These are phyloP conservation scores for Phymanthus crucifer DNA, from an alignment of 92 coral and sea anemone species.

Conservation along the genomic window DNA sequence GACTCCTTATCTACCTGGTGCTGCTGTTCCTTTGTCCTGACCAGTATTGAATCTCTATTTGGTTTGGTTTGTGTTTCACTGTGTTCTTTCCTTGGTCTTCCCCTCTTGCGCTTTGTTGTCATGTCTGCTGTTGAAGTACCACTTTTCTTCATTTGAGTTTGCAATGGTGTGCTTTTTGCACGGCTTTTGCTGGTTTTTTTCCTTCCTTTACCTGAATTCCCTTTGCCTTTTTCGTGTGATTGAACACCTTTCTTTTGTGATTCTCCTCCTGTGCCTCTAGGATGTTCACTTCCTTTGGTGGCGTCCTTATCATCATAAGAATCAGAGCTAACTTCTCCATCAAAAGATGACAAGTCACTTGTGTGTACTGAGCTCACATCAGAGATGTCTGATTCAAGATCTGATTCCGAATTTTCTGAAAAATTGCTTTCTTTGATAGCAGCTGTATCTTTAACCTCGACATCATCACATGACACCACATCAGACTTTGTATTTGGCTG, in stretches of 20 bases:
- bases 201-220: not conserved
- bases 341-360: constrained; percentile 95
- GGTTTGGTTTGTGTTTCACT: not conserved
- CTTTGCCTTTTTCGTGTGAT: not conserved
- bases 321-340: constrained; percentile 75
- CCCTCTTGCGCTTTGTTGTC: constrained; percentile 67
- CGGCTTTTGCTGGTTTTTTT: not conserved
- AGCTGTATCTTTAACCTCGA: not conserved
- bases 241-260: not conserved
- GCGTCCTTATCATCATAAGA: constrained; percentile 44
- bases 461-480: not conserved
- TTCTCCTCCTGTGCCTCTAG: not conserved
- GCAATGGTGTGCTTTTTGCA: not conserved
- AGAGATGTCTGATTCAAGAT: constrained; percentile 78
- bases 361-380: constrained; percentile 97
- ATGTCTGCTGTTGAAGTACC: constrained; percentile 3
- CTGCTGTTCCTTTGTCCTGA: constrained; percentile 19
- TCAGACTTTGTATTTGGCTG: not conserved
- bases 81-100: constrained; percentile 68
- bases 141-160: constrained; percentile 26
- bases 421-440: not conserved
- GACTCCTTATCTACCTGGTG: constrained; percentile 36
- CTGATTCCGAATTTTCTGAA: constrained; percentile 41
- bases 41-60: not conserved
- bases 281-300: not conserved